A percentile compares a stretch with the other conserved stretches of the same genome.
Evolutionary conservation across 2,113 vertebrate species (phyloP).

Genomic region (Hypomesus transpacificus): DNA sequence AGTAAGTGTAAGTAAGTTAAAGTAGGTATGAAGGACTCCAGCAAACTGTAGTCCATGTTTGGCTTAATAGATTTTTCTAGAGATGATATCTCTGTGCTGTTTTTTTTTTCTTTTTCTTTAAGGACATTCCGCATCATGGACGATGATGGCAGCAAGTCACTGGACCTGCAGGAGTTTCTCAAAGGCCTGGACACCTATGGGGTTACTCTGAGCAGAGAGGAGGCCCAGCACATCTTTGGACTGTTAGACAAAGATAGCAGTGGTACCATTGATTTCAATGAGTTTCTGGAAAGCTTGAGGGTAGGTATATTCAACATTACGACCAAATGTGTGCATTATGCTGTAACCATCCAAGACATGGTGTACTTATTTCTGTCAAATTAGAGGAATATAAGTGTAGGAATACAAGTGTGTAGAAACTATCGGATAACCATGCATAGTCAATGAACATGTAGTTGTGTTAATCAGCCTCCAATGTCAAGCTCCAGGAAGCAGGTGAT

Average conservation of each 20-base stretch:
- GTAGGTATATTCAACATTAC: conserved; percentile 44
- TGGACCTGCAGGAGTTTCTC: conserved; percentile 65
- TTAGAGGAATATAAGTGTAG: too few species aligned
- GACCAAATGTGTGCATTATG: too few species aligned
- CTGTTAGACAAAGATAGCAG: conserved; percentile 63
- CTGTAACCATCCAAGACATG: too few species aligned
- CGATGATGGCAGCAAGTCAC: conserved; percentile 52
- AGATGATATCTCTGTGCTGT: neutral
- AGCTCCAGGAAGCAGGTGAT: conserved; percentile 58
- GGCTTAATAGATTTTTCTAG: neutral
- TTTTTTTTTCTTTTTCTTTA: neutral
- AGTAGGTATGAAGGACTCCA: too few species aligned
- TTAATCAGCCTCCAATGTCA: conserved; percentile 70
- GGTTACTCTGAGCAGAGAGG: conserved; percentile 44
- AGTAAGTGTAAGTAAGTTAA: too few species aligned
- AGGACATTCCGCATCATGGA: conserved; percentile 73
- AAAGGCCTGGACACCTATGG: conserved; percentile 62
- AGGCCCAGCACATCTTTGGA: conserved; percentile 54
- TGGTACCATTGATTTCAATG: conserved; percentile 65
- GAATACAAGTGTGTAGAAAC: too few species aligned
- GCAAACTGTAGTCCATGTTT: too few species aligned
- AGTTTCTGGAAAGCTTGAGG: conserved; percentile 67
- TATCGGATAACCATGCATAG: too few species aligned
- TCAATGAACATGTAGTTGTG: neutral
- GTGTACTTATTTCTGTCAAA: too few species aligned